Conservation (phyloP, 2,797 vertebrate species). For the Tangara arthus region DNA sequence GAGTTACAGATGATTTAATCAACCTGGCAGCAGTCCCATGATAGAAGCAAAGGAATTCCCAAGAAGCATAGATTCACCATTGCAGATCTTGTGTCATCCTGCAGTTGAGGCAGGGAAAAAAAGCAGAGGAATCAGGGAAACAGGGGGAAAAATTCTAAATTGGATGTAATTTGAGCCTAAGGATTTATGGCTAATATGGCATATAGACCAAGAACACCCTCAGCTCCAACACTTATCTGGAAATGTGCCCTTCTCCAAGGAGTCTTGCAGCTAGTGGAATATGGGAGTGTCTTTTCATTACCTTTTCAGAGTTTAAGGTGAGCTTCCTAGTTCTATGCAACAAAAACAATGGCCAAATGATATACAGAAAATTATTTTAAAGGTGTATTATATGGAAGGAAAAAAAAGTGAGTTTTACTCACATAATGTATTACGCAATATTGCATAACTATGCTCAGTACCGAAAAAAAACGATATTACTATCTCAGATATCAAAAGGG, state of each 20-base stretch:
- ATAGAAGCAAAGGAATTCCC: slow-evolving; percentile 41
- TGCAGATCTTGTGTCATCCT: slow-evolving; percentile 53
- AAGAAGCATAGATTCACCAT: slow-evolving; percentile 10
- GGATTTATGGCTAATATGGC: background rate
- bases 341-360: background rate
- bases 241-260: background rate
- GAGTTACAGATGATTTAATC: slow-evolving; percentile 45
- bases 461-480: background rate
- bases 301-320: background rate
- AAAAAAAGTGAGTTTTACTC: background rate
- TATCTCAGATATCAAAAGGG: background rate
- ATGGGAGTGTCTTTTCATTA: background rate
- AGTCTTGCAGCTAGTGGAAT: background rate
- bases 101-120: background rate
- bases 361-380: background rate
- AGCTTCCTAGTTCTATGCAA: background rate
- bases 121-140: background rate
- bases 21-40: slow-evolving; percentile 36
- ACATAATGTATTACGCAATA: background rate
- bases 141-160: background rate
- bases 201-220: background rate
- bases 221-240: background rate
- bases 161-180: background rate
- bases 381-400: background rate
- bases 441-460: background rate